Conservation (phyloP, 1,140 invertebrate genomes). For the Drosophila sucinea region DNA sequence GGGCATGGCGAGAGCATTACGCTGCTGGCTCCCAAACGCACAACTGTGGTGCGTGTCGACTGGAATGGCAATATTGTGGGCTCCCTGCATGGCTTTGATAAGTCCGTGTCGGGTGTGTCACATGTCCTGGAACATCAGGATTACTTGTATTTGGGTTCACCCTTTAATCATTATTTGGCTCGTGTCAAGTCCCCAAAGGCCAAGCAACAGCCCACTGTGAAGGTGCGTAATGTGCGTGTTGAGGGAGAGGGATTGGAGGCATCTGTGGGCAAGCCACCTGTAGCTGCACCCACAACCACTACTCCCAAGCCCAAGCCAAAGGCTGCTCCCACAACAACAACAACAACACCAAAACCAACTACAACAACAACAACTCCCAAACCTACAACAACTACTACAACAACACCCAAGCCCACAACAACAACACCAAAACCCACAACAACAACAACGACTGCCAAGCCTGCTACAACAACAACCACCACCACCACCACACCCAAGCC, state of each 20-base stretch:
- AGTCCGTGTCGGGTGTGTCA: constrained; percentile 82
- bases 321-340: constrained; percentile 28
- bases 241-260: constrained; percentile 73
- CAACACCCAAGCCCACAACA: constrained; percentile 77
- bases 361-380: constrained; percentile 40
- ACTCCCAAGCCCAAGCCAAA: constrained; percentile 19
- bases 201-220: constrained; percentile 79
- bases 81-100: constrained; percentile 85
- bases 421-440: constrained; percentile 51
- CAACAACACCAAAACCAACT: constrained; percentile 29
- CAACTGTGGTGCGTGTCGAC: constrained; percentile 85
- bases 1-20: constrained; percentile 81
- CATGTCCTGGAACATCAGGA: constrained; percentile 86
- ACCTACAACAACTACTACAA: constrained; percentile 61
- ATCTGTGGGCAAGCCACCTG: constrained; percentile 52
- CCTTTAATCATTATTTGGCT: constrained; percentile 87
- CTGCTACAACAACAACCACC: constrained; percentile 49
- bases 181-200: constrained; percentile 85
- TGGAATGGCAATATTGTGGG: constrained; percentile 87
- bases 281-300: constrained; percentile 37
- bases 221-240: constrained; percentile 76
- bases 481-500: constrained; percentile 54
- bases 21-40: constrained; percentile 79
- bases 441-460: constrained; percentile 47
- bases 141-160: constrained; percentile 86